phyloP scores from a whole-genome alignment of 2,113 vertebrate genomes.

The Sylvilagus bachmani region DNA sequence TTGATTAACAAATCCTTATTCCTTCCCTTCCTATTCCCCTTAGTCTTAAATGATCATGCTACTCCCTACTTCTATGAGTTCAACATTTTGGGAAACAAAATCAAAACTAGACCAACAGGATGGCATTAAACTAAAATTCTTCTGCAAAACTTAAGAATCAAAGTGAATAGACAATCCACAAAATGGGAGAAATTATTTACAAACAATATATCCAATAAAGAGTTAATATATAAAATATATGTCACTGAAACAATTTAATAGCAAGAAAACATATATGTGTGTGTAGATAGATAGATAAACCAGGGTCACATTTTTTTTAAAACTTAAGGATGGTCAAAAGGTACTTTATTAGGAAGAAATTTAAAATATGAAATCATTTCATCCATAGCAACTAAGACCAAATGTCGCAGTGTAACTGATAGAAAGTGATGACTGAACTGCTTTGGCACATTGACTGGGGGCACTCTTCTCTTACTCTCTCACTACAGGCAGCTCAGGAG shows the following conservation, averaged over 20 bases:
- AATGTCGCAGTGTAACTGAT: background rate
- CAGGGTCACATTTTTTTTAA: conserved; percentile 2
- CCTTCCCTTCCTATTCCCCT: background rate
- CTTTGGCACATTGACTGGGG: background rate
- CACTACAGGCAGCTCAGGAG: background rate
- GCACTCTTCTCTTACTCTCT: background rate
- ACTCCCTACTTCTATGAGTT: background rate
- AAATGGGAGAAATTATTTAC: background rate
- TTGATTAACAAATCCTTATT: background rate
- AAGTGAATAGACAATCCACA: background rate
- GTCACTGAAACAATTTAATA: background rate
- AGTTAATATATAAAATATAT: background rate
- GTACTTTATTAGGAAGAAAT: background rate
- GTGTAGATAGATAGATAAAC: background rate
- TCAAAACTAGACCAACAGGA: background rate
- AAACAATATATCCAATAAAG: background rate
- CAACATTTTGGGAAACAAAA: background rate
- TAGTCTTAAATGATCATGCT: background rate
- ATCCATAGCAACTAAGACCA: conserved; percentile 4
- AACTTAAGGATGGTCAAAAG: background rate
- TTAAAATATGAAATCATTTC: conserved; percentile 36
- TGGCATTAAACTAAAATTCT: background rate
- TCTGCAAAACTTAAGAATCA: background rate
- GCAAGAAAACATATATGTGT: background rate
- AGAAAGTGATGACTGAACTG: background rate